Conservation (phyloP, 2,113 vertebrate species). For the Ammospiza caudacuta region DNA sequence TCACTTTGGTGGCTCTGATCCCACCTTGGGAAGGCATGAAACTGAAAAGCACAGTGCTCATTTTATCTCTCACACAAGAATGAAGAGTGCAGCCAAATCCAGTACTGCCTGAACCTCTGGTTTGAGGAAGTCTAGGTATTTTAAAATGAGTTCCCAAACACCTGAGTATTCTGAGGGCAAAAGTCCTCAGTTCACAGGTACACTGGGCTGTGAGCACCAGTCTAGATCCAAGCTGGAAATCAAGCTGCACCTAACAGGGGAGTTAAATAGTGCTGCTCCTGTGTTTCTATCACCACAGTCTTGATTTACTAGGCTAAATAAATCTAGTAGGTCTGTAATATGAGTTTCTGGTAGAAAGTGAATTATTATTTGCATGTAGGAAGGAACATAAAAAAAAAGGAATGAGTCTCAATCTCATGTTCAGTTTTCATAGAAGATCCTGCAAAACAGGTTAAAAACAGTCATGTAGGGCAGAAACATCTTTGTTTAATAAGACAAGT, state of each 20-base stretch:
- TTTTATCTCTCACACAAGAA: background rate
- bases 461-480: background rate
- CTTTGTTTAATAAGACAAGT: conserved; percentile 16
- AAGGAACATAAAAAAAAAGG: background rate
- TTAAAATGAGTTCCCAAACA: background rate
- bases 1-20: background rate
- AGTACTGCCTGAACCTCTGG: background rate
- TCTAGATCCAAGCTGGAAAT: background rate
- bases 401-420: background rate
- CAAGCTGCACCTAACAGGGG: background rate
- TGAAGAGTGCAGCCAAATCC: background rate
- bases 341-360: background rate
- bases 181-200: background rate
- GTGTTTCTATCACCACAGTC: background rate
- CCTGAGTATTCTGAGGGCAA: background rate
- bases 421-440: background rate
- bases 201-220: background rate
- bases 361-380: background rate
- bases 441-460: background rate
- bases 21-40: background rate
- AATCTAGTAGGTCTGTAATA: background rate
- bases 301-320: background rate
- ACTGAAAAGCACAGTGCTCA: background rate
- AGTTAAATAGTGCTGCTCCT: background rate
- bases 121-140: background rate